These are phyloP conservation scores for Caenorhabditis virilis DNA, from an alignment of 2,888 invertebrate species.

Conservation along the genomic window DNA sequence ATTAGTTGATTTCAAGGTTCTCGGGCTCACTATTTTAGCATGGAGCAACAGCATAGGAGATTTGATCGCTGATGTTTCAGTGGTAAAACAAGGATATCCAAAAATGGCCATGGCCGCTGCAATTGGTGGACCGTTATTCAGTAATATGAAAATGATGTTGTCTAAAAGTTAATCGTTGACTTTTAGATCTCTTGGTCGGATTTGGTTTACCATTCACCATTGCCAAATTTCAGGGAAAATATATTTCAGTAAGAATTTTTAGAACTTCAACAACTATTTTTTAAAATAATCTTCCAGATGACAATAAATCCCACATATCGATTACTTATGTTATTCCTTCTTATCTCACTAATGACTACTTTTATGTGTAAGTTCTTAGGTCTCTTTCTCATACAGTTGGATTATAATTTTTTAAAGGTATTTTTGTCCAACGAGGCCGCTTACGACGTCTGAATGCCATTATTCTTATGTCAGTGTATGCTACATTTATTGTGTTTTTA, in stretches of 20 bases:
- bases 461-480: conserved; percentile 71
- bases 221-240: conserved; percentile 53
- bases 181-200: conserved; percentile 60
- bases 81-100: conserved; percentile 76
- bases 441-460: conserved; percentile 20
- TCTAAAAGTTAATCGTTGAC: not conserved
- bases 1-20: conserved; percentile 68
- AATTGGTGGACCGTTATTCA: conserved; percentile 77
- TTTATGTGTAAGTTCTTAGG: conserved; percentile 12
- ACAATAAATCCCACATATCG: conserved; percentile 35
- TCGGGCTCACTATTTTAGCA: conserved; percentile 76
- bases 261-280: not conserved
- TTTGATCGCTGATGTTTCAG: conserved; percentile 74
- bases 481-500: conserved; percentile 72
- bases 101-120: conserved; percentile 77
- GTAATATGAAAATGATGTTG: conserved; percentile 70
- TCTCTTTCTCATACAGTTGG: conserved; percentile 2
- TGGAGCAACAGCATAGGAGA: conserved; percentile 77
- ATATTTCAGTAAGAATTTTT: conserved; percentile 35
- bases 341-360: conserved; percentile 21
- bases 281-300: conserved; percentile 19
- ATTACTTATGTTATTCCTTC: conserved; percentile 34
- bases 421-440: conserved; percentile 25
- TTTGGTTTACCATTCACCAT: conserved; percentile 61
- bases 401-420: too few species aligned